A percentile compares a stretch with the other conserved stretches of the same genome.
phyloP scores from a whole-genome alignment of 1,140 invertebrate genomes.

The Hyposmocoma kahamanoa region DNA sequence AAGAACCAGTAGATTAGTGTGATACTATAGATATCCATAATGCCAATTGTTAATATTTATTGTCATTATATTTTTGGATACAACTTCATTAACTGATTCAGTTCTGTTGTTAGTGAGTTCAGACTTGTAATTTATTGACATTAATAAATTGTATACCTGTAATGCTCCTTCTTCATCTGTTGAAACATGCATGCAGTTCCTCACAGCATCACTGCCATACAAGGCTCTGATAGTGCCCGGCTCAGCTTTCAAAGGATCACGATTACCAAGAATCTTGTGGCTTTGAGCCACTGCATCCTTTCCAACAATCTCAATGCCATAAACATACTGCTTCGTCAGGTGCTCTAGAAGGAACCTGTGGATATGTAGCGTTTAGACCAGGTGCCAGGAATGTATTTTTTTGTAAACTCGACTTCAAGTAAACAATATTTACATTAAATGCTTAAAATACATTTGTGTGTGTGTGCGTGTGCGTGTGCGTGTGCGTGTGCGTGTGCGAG shows the following conservation, averaged over 20 bases:
- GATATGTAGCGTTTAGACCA: conserved; percentile 13
- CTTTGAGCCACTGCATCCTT: conserved; percentile 79
- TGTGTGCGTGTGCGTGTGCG: too few relatives aligned
- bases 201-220: conserved; percentile 82
- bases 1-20: too few relatives aligned
- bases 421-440: too few relatives aligned
- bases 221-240: conserved; percentile 80
- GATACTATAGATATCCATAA: too few relatives aligned
- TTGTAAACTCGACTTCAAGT: too few relatives aligned
- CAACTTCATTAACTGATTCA: too few relatives aligned
- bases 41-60: too few relatives aligned
- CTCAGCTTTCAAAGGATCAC: conserved; percentile 78
- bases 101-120: too few relatives aligned
- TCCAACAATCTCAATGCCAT: conserved; percentile 85
- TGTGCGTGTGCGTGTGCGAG: too few relatives aligned
- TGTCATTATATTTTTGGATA: too few relatives aligned
- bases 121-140: too few relatives aligned
- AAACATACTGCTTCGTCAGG: conserved; percentile 81
- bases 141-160: conserved; percentile 54
- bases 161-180: conserved; percentile 74
- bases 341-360: conserved; percentile 75
- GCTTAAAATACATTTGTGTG: too few relatives aligned
- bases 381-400: conserved; percentile 8
- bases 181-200: conserved; percentile 84
- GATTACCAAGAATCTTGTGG: conserved; percentile 78